Evolutionary conservation across 2,888 invertebrate genomes (phyloP).

Genomic region (Pseudeuparius sepicola): DNA sequence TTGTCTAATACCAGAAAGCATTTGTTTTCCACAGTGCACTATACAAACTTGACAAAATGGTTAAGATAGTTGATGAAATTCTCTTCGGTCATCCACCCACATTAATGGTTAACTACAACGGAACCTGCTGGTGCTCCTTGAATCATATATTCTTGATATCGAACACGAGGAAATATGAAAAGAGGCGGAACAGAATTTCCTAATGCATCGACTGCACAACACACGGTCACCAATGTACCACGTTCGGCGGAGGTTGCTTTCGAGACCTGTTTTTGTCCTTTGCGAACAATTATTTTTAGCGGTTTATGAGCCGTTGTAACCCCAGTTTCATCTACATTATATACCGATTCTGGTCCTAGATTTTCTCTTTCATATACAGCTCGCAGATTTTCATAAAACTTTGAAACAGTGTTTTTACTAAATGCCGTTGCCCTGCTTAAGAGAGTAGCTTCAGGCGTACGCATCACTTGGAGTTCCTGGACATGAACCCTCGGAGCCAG

Average conservation of each 20-base stretch:
- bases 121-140: constrained; percentile 20
- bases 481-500: constrained; percentile 16
- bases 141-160: constrained; percentile 17
- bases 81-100: constrained; percentile 10
- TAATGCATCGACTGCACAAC: constrained; percentile 17
- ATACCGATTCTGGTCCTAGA: constrained; percentile 15
- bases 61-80: no score
- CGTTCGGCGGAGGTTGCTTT: constrained; percentile 14
- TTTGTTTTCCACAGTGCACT: constrained; percentile 12
- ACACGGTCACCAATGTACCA: constrained; percentile 12
- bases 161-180: constrained; percentile 13
- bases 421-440: constrained; percentile 19
- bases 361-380: constrained; percentile 14
- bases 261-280: constrained; percentile 14
- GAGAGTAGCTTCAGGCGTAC: constrained; percentile 15
- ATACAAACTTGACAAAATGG: constrained; percentile 12
- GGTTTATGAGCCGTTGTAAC: constrained; percentile 13
- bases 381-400: constrained; percentile 17
- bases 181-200: constrained; percentile 16
- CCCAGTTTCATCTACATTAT: constrained; percentile 8
- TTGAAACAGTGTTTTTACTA: constrained; percentile 18
- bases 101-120: constrained; percentile 14
- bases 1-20: constrained; percentile 14
- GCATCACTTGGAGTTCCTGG: constrained; percentile 12
- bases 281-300: constrained; percentile 14